These are phyloP conservation scores for Heterocephalus glaber DNA, from an alignment of 2,113 vertebrate genomes.

Conservation along the genomic window DNA sequence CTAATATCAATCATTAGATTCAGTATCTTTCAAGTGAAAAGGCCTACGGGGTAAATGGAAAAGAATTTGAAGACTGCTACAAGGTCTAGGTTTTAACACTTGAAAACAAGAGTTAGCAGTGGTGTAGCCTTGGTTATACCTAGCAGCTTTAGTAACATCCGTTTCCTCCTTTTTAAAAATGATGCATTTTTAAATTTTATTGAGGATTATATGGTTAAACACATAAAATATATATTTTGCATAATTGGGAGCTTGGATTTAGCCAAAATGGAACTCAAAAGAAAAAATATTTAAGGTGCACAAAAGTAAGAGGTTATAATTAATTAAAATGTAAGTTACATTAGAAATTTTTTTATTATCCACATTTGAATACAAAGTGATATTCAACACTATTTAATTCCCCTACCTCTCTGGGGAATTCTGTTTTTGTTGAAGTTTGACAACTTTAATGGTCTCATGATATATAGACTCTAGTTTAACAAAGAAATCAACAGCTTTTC, in stretches of 20 bases:
- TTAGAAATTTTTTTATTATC: background rate
- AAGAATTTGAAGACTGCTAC: background rate
- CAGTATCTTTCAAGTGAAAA: background rate
- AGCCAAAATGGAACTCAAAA: background rate
- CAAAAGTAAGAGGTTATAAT: conserved; percentile 13
- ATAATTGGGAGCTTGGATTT: background rate
- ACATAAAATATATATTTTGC: background rate
- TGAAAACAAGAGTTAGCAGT: background rate
- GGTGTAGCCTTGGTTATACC: background rate
- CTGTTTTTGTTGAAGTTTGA: conserved; percentile 10
- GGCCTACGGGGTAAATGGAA: background rate
- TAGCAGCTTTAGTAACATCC: background rate
- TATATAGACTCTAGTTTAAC: conserved; percentile 60
- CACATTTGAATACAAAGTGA: conserved; percentile 20
- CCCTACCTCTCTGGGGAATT: background rate
- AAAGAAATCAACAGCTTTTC: conserved; percentile 22
- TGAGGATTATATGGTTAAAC: background rate
- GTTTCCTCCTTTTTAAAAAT: background rate
- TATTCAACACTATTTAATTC: background rate
- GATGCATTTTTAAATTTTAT: background rate
- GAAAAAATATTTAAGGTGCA: conserved; percentile 13
- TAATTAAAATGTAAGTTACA: conserved; percentile 46
- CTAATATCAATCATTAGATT: background rate
- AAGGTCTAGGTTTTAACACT: background rate
- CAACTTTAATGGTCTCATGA: background rate